Conservation (phyloP, 37 sponge, comb jelly and placozoan species). For the Lycopodina hypogea region DNA sequence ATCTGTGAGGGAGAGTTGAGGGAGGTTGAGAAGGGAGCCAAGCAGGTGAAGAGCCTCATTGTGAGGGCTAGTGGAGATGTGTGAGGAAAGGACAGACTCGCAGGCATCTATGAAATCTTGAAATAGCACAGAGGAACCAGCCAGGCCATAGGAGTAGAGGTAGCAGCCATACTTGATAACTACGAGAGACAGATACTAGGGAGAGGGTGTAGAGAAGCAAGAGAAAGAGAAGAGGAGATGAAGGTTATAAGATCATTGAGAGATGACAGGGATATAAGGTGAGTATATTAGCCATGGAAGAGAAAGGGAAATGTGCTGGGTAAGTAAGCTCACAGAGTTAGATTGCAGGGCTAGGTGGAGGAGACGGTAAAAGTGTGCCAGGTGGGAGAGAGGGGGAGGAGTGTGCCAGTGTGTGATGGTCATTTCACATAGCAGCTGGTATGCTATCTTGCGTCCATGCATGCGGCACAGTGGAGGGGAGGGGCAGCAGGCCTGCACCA, state of each 20-base stretch:
- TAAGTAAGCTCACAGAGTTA: too few species aligned
- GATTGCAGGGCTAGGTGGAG: constrained; percentile 51
- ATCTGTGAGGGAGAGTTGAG: background rate
- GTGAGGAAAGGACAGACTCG: constrained; percentile 16
- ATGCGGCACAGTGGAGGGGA: background rate
- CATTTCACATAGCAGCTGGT: constrained; percentile 78
- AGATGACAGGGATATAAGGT: too few species aligned
- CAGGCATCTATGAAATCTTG: constrained; percentile 53
- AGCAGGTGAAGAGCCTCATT: constrained; percentile 45
- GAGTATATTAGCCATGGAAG: too few species aligned
- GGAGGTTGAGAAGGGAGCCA: constrained; percentile 47
- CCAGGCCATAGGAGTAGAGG: constrained; percentile 51
- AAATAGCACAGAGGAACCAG: constrained; percentile 56
- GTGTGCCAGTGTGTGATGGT: constrained; percentile 59
- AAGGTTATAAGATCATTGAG: background rate
- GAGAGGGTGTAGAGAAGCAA: background rate
- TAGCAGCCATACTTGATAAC: constrained; percentile 45
- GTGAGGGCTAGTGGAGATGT: constrained; percentile 15
- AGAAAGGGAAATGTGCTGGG: too few species aligned
- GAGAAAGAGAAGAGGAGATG: background rate
- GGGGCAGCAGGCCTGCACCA: constrained; percentile 37
- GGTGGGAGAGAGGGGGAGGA: constrained; percentile 28
- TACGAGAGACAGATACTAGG: constrained; percentile 27
- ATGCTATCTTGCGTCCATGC: constrained; percentile 54
- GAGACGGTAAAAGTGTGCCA: constrained; percentile 77